Evolutionary conservation across 92 coral and sea anemone genomes (phyloP).

Genomic region (Ricordea florida): DNA sequence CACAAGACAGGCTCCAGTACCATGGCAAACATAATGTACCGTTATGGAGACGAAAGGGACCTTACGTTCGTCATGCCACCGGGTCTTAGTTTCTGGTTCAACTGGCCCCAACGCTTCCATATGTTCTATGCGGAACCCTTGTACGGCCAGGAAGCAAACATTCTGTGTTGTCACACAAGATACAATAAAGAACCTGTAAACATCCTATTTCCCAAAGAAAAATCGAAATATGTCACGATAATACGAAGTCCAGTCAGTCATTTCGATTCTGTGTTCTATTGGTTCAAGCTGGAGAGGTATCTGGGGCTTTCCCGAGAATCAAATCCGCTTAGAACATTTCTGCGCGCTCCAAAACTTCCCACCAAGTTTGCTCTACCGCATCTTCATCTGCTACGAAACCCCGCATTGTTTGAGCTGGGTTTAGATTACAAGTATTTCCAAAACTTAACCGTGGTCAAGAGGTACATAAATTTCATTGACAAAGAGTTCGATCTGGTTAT

Average conservation of each 20-base stretch:
- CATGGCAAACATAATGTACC: constrained; percentile 57
- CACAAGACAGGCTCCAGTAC: constrained; percentile 79
- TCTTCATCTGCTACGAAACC: constrained; percentile 54
- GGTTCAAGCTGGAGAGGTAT: constrained; percentile 40
- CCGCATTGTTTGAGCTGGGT: constrained; percentile 64
- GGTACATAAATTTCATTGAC: constrained; percentile 13
- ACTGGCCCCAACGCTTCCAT: constrained; percentile 67
- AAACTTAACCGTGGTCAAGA: neutral
- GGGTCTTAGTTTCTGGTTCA: constrained; percentile 49
- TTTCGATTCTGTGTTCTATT: constrained; percentile 58
- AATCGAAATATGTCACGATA: constrained; percentile 41
- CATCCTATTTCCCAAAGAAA: constrained; percentile 12
- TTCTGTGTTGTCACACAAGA: constrained; percentile 62
- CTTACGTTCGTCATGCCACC: constrained; percentile 54
- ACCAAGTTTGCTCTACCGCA: constrained; percentile 19
- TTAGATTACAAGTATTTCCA: constrained; percentile 7
- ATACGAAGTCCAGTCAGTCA: constrained; percentile 64
- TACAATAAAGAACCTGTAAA: constrained; percentile 17
- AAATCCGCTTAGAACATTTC: constrained; percentile 31
- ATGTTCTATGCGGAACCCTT: constrained; percentile 9
- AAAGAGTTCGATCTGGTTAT: constrained; percentile 50
- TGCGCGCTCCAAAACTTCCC: constrained; percentile 34
- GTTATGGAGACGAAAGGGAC: constrained; percentile 48
- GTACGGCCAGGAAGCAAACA: constrained; percentile 22
- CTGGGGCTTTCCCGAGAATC: neutral